Evolutionary conservation across 2,113 vertebrate genomes (phyloP).

Genomic region (Macrotis lagotis): DNA sequence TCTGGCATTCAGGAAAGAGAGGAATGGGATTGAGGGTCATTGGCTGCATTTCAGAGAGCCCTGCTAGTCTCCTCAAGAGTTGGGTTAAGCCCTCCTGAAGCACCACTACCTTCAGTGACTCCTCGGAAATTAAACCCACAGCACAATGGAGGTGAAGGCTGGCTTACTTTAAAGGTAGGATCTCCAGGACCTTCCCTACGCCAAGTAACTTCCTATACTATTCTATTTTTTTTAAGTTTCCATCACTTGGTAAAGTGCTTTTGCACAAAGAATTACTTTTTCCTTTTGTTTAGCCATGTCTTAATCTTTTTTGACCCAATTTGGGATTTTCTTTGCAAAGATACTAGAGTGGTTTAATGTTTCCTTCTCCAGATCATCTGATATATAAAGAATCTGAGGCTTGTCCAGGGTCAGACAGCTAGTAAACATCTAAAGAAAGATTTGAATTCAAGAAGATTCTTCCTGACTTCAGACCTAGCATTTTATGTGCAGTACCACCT

Average conservation of each 20-base stretch:
- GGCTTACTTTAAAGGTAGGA: background rate
- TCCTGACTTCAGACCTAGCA: background rate
- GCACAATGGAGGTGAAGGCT: background rate
- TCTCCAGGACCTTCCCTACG: background rate
- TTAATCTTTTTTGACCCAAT: background rate
- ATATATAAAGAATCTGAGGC: background rate
- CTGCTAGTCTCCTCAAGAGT: background rate
- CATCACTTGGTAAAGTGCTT: background rate
- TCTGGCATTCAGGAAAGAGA: background rate
- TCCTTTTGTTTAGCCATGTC: background rate
- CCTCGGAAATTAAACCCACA: background rate
- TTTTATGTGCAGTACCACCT: background rate
- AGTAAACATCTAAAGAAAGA: background rate
- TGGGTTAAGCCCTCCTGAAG: background rate
- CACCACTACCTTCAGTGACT: background rate
- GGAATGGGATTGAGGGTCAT: background rate
- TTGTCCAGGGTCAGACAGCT: background rate
- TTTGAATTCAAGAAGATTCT: background rate
- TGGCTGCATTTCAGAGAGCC: background rate
- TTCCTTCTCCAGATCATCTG: background rate
- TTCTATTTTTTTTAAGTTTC: background rate
- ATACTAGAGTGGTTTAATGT: background rate
- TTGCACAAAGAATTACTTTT: background rate
- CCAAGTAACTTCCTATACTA: background rate
- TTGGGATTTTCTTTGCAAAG: background rate